Conservation (phyloP, 2,797 vertebrate species). For the Orestias chungarensis region DNA sequence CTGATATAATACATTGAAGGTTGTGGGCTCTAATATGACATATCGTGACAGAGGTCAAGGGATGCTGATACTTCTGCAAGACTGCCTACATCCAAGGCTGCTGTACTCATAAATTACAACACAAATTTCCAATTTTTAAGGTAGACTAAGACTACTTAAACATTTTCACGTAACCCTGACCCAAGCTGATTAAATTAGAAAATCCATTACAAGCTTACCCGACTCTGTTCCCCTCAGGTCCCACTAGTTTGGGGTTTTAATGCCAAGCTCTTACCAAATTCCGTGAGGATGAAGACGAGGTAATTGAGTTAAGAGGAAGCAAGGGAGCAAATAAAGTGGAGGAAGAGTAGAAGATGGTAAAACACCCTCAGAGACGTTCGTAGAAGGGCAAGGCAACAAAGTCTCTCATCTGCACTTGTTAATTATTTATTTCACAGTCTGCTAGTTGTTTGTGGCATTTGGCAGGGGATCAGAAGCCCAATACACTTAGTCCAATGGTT, state of each 20-base stretch:
- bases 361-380: constrained; percentile 21
- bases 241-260: constrained; percentile 50
- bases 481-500: constrained; percentile 13
- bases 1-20: background rate
- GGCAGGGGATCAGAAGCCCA: constrained; percentile 32
- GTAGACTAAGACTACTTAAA: constrained; percentile 41
- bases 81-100: background rate
- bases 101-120: constrained; percentile 2
- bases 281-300: constrained; percentile 38
- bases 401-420: constrained; percentile 52
- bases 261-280: constrained; percentile 55
- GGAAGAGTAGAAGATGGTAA: constrained; percentile 38
- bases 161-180: constrained; percentile 51
- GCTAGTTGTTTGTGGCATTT: constrained; percentile 51
- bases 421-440: constrained; percentile 62
- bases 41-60: background rate
- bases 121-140: constrained; percentile 39
- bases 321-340: constrained; percentile 33
- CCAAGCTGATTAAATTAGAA: constrained; percentile 52
- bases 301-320: constrained; percentile 44
- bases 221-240: constrained; percentile 37
- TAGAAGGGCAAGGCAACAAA: constrained; percentile 44
- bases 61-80: background rate
- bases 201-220: constrained; percentile 25
- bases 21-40: background rate